phyloP scores from a whole-genome alignment of 2,888 invertebrate species.

The Chrysolina oricalcia region DNA sequence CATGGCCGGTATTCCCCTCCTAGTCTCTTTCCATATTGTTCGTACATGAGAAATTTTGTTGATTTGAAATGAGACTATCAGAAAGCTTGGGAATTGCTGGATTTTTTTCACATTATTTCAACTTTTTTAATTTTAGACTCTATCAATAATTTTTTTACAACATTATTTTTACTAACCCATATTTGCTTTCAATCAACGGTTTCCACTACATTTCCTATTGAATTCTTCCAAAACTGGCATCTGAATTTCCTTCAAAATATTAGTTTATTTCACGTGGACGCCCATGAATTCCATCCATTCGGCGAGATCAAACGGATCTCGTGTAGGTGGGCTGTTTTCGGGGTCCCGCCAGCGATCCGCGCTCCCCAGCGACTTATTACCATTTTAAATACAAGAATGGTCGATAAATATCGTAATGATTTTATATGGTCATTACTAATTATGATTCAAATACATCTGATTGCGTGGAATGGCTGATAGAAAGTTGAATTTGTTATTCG shows the following conservation, averaged over 20 bases:
- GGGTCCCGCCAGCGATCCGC: constrained; percentile 44
- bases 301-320: constrained; percentile 37
- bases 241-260: background rate
- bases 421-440: constrained; percentile 36
- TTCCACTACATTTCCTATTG: background rate
- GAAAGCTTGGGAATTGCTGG: too few relatives aligned
- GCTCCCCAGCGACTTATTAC: constrained; percentile 31
- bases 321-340: constrained; percentile 46
- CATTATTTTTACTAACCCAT: too few relatives aligned
- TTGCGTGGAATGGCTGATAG: background rate
- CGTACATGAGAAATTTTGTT: too few relatives aligned
- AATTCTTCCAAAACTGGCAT: background rate
- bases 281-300: constrained; percentile 23
- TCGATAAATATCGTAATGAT: constrained; percentile 41
- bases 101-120: too few relatives aligned
- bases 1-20: too few relatives aligned
- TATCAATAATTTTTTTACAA: too few relatives aligned
- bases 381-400: constrained; percentile 40
- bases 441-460: constrained; percentile 21
- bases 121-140: too few relatives aligned
- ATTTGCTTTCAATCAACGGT: too few relatives aligned
- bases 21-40: too few relatives aligned
- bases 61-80: too few relatives aligned
- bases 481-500: constrained; percentile 6
- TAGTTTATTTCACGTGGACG: background rate